Evolutionary conservation across 2,888 invertebrate genomes (phyloP).

Genomic region (Crocallis elinguaria): DNA sequence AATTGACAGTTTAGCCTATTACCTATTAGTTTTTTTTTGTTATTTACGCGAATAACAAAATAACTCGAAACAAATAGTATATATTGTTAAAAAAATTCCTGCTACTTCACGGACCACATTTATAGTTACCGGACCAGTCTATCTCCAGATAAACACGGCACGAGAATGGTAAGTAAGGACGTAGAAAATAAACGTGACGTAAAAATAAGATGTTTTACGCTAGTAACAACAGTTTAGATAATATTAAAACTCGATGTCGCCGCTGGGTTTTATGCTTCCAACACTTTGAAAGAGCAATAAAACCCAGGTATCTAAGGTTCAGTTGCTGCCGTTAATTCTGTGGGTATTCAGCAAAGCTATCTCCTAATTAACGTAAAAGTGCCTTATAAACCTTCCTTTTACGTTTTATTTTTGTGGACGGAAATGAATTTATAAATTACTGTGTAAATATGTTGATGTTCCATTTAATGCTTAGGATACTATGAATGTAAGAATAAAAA

Average conservation of each 20-base stretch:
- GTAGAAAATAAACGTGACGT: conserved; percentile 48
- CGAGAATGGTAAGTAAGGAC: not conserved
- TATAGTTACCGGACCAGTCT: no score
- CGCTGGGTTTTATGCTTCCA: conserved; percentile 52
- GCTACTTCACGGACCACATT: no score
- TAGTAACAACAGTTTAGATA: conserved; percentile 45
- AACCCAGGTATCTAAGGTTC: conserved; percentile 20
- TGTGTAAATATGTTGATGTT: no score
- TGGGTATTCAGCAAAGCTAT: conserved; percentile 32
- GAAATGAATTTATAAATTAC: no score
- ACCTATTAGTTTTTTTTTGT: no score
- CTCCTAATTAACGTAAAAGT: conserved; percentile 6
- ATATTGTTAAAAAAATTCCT: no score
- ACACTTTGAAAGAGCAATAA: conserved; percentile 44
- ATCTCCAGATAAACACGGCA: no score
- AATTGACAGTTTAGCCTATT: no score
- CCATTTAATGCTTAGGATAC: no score
- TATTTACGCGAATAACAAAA: no score
- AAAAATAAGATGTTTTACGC: conserved; percentile 43
- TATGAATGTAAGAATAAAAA: no score
- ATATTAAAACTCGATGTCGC: conserved; percentile 49
- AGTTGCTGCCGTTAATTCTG: conserved; percentile 12
- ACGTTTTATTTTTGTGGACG: not conserved
- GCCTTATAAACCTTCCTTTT: not conserved
- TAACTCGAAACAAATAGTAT: no score